Conservation (phyloP, 2,797 vertebrate species). For the Pristis pectinata region DNA sequence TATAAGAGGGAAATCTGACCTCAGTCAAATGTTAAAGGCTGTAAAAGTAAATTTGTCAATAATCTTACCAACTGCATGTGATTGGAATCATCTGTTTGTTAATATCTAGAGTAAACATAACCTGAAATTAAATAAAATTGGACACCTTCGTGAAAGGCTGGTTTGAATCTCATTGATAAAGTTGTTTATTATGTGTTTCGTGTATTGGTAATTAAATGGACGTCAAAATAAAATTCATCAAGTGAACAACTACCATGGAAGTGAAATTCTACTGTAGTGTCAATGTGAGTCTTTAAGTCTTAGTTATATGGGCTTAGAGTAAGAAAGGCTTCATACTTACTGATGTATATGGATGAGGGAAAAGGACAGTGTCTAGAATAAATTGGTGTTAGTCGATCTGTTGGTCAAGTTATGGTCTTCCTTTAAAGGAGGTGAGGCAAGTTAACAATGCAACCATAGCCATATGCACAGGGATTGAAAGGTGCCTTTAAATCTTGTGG, state of each 20-base stretch:
- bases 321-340: not conserved
- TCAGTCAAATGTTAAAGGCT: not conserved
- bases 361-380: not conserved
- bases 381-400: not conserved
- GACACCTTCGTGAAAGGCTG: constrained; percentile 7
- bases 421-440: not conserved
- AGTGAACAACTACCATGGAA: not conserved
- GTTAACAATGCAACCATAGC: not conserved
- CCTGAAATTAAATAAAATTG: not conserved
- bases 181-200: not conserved
- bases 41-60: not conserved
- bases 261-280: not conserved
- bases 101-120: not conserved
- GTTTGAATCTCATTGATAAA: not conserved
- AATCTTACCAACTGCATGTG: not conserved
- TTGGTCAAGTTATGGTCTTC: not conserved
- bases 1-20: not conserved
- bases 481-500: not conserved
- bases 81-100: not conserved
- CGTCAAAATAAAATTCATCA: not conserved
- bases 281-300: not conserved
- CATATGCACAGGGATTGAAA: not conserved
- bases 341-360: not conserved
- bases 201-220: not conserved
- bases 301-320: not conserved